Evolutionary conservation across 2,113 vertebrate genomes (phyloP), one percentile per base, ranked within the genome.

Genomic region (Aphyosemion australe): DNA sequence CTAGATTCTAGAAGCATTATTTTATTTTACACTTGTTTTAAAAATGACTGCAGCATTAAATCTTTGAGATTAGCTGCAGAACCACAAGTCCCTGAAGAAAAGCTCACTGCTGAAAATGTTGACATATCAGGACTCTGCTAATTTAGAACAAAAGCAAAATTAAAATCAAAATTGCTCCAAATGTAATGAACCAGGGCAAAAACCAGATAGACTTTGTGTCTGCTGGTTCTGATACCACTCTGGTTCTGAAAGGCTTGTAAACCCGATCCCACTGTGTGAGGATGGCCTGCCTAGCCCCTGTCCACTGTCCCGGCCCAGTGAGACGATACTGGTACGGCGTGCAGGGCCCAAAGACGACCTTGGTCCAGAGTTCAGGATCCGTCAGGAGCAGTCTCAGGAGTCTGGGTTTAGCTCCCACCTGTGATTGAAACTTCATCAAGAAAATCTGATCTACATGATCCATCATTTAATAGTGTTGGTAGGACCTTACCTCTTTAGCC

Each of bases 251-350:
- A 1, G 96, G 95, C 65, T 90, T 88, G 62, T 88, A 45, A 0
- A 92, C 88, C 18, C 95, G 90, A 26, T 94, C 91, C 95, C 95
- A 96, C 64, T 96, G 95, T 0, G 92, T 95, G 64, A 96, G 72
- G 84, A 99, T 95, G 56, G 94, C 92, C 0, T 87, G 79, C 41
- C 95, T 93, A 76, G 97, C 97, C 46, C 94, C 94, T 0, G 62
- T 71, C 96, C 96, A 99, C 6, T 74, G 86, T 5, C 95, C 94
- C 0, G 93, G 93, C 12, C 96, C 96, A n/a, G 43, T 31, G 53
- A 99, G 91, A 12, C 95, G 94, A 76, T 91, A 99, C 84, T 98
- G 97, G 83, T 94, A 98, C 2, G 96, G 88, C 0, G 93, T 93
- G 78, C 94, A 96, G 12, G 97, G 97, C 6, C 96, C 96, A 5